Percentiles rank a stretch among this genome's conserved stretches.
These are phyloP conservation scores for Galeruca laticollis DNA, from an alignment of 2,888 invertebrate species.

Conservation along the genomic window DNA sequence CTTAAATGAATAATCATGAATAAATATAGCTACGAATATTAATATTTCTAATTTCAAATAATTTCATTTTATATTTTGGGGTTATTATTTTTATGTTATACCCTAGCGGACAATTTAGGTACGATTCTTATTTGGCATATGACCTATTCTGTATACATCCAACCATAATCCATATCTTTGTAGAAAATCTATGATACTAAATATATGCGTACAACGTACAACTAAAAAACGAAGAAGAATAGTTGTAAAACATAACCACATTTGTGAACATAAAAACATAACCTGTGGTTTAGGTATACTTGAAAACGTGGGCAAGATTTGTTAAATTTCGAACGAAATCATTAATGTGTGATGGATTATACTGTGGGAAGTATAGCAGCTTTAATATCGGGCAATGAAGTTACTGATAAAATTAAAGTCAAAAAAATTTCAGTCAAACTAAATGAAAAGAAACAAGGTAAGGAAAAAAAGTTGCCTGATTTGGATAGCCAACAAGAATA, in stretches of 20 bases:
- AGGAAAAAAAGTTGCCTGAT: neutral
- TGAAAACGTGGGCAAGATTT: constrained; percentile 6
- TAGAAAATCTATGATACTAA: too few relatives aligned
- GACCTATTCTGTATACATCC: too few relatives aligned
- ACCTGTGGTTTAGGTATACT: neutral
- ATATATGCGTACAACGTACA: too few relatives aligned
- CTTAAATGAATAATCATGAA: neutral
- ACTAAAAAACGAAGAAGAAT: neutral
- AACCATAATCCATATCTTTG: too few relatives aligned
- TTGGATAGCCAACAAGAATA: neutral
- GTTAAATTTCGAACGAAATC: too few relatives aligned
- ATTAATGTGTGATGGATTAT: constrained; percentile 55
- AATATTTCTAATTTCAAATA: neutral
- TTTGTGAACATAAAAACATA: neutral
- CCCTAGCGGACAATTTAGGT: too few relatives aligned
- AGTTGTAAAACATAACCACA: too few relatives aligned
- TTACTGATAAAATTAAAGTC: constrained; percentile 70
- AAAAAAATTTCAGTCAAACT: constrained; percentile 50
- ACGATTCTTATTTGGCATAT: too few relatives aligned
- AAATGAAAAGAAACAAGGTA: neutral
- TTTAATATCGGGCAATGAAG: constrained; percentile 71
- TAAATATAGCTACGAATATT: neutral
- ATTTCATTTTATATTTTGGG: neutral
- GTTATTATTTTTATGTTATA: neutral
- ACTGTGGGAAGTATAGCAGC: constrained; percentile 72